phyloP scores from a whole-genome alignment of 2,888 invertebrate species.

The Minunthozetes semirufus region DNA sequence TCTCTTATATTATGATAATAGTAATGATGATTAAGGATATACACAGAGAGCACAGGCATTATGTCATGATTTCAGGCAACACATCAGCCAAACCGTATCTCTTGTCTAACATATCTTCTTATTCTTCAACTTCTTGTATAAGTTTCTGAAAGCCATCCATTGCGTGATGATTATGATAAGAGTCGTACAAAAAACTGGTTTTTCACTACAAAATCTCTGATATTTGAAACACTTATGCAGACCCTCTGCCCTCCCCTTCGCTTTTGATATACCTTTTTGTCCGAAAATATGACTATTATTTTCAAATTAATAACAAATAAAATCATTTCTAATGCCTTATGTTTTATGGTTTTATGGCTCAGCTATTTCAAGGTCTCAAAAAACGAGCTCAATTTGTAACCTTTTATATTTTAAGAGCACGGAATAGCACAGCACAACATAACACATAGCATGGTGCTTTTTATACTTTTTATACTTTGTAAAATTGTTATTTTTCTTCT shows the following conservation, averaged over 20 bases:
- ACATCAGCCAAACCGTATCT: neutral
- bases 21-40: neutral
- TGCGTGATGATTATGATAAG: constrained; percentile 3
- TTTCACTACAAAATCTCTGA: constrained; percentile 3
- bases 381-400: too few relatives aligned
- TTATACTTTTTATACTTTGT: too few relatives aligned
- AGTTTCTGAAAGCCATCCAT: neutral
- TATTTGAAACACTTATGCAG: neutral
- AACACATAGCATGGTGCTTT: too few relatives aligned
- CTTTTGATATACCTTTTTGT: too few relatives aligned
- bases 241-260: too few relatives aligned
- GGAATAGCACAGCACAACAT: too few relatives aligned
- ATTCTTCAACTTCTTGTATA: too few relatives aligned
- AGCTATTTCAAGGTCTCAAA: too few relatives aligned
- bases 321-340: too few relatives aligned
- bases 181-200: neutral
- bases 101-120: neutral
- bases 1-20: neutral
- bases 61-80: neutral
- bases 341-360: too few relatives aligned
- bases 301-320: too few relatives aligned
- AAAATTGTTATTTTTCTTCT: neutral
- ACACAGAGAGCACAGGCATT: neutral
- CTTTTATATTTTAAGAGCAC: too few relatives aligned
- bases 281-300: neutral